Evolutionary conservation across 2,113 vertebrate species (phyloP).

Genomic region (Thinocorus orbignyianus): DNA sequence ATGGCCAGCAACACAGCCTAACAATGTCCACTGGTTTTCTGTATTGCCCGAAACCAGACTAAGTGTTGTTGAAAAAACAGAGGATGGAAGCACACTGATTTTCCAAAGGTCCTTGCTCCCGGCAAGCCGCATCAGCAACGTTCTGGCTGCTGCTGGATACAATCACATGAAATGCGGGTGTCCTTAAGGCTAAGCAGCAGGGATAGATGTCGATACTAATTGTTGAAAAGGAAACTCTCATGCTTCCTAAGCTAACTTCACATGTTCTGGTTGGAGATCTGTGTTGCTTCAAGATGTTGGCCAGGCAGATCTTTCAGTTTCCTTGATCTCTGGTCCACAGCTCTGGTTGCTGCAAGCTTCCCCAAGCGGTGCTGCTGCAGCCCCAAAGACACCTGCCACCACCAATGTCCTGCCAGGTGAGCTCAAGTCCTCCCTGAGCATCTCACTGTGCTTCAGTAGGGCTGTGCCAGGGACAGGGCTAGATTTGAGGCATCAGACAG

Average conservation of each 20-base stretch:
- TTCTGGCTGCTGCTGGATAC: not conserved
- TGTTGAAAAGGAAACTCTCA: not conserved
- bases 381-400: accelerated
- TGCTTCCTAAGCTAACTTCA: not conserved
- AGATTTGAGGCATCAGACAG: not conserved
- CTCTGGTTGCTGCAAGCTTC: not conserved
- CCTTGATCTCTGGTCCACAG: not conserved
- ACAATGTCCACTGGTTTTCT: accelerated
- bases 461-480: not conserved
- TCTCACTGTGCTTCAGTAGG: not conserved
- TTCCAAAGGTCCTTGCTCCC: not conserved
- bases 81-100: not conserved
- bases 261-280: not conserved
- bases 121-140: accelerated
- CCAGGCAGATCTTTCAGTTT: not conserved
- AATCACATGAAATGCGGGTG: not conserved
- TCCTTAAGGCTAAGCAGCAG: not conserved
- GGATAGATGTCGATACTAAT: not conserved
- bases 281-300: not conserved
- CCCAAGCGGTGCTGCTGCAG: not conserved
- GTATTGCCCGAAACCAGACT: not conserved
- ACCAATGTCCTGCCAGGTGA: not conserved
- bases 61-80: not conserved
- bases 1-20: not conserved
- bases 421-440: not conserved